phyloP scores from a whole-genome alignment of 1,140 invertebrate species.

The Rhynchophorus ferrugineus region DNA sequence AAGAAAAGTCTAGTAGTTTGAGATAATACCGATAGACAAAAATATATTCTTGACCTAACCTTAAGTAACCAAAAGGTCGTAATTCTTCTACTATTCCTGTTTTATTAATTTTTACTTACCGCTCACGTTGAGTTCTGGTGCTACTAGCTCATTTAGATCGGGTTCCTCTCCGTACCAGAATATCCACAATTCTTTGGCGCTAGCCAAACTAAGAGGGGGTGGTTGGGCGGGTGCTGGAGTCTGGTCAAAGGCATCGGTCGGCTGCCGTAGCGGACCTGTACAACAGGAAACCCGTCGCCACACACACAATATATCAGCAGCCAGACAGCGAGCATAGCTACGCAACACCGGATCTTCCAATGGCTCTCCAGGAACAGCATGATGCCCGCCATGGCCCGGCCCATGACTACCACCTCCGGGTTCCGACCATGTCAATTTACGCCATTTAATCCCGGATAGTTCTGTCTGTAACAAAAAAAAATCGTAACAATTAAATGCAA shows the following conservation, averaged over 20 bases:
- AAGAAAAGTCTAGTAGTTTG: too few species aligned
- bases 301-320: conserved; percentile 90
- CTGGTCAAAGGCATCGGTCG: conserved; percentile 55
- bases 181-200: conserved; percentile 94
- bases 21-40: too few species aligned
- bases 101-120: too few species aligned
- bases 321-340: conserved; percentile 88
- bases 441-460: conserved; percentile 98
- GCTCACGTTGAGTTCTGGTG: conserved; percentile 57
- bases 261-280: conserved; percentile 41
- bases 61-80: too few species aligned
- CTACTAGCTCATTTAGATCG: conserved; percentile 74
- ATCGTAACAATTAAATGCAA: conserved; percentile 1
- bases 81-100: too few species aligned
- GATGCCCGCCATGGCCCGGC: conserved; percentile 30
- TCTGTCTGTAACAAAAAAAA: conserved; percentile 71
- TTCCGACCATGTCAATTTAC: conserved; percentile 81
- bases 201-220: conserved; percentile 63
- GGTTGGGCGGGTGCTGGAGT: conserved; percentile 48
- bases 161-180: conserved; percentile 99
- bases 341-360: conserved; percentile 89
- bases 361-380: conserved; percentile 52
- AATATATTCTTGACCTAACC: too few species aligned
- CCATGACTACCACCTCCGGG: conserved; percentile 45
- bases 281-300: conserved; percentile 72